Evolutionary conservation across 2,113 vertebrate species (phyloP).

Genomic region (Chaetodon auriga): DNA sequence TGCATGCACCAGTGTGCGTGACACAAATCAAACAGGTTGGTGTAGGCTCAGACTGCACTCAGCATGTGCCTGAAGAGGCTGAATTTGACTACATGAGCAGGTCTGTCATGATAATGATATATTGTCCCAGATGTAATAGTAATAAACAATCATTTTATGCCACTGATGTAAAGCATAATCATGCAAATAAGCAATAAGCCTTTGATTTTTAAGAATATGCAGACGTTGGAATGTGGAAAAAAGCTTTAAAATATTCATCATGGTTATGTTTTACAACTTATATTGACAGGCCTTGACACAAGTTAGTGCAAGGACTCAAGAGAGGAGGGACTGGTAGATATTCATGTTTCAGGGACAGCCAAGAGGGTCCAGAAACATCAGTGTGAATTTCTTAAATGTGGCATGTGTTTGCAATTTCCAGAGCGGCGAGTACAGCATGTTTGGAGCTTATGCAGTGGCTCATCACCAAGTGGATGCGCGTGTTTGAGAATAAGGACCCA

Average conservation of each 20-base stretch:
- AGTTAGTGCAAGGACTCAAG: neutral
- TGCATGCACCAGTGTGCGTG: neutral
- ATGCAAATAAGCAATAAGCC: too few relatives aligned
- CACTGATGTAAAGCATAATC: too few relatives aligned
- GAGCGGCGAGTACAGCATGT: neutral
- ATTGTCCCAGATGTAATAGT: too few relatives aligned
- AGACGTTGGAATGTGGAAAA: too few relatives aligned
- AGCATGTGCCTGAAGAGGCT: neutral
- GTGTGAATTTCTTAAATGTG: neutral
- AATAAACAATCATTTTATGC: too few relatives aligned
- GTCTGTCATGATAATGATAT: too few relatives aligned
- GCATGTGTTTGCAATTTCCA: neutral
- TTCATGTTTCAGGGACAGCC: slow-evolving; percentile 41
- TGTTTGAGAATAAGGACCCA: neutral
- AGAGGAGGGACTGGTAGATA: neutral
- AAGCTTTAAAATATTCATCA: too few relatives aligned
- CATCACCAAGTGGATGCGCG: neutral
- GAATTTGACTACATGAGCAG: neutral
- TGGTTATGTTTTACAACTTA: too few relatives aligned
- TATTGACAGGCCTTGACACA: too few relatives aligned
- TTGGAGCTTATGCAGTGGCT: slow-evolving; percentile 1
- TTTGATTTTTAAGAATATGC: too few relatives aligned
- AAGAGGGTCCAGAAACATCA: slow-evolving; percentile 6
- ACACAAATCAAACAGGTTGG: slow-evolving; percentile 30
- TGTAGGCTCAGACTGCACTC: neutral